Evolutionary conservation across 2,888 invertebrate species (phyloP).

Genomic region (Trissoscelio sp.): DNA sequence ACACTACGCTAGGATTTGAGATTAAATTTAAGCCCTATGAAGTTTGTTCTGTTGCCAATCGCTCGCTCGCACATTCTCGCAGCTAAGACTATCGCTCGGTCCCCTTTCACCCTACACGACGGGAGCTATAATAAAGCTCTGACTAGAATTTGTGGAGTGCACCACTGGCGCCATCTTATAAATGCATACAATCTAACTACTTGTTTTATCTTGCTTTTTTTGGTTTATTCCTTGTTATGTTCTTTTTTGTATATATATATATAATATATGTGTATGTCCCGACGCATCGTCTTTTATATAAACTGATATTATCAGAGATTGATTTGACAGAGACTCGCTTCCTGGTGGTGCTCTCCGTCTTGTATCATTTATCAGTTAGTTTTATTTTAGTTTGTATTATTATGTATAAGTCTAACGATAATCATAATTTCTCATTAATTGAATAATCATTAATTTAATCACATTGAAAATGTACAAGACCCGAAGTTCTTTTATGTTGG

Average conservation of each 20-base stretch:
- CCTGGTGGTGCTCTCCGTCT: conserved; percentile 45
- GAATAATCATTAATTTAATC: conserved; percentile 69
- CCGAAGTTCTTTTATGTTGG: conserved; percentile 48
- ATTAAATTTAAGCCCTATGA: conserved; percentile 68
- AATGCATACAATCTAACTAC: conserved; percentile 56
- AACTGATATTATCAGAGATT: conserved; percentile 60
- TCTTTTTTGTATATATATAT: conserved; percentile 27
- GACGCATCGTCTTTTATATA: conserved; percentile 54
- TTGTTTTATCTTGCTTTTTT: conserved; percentile 26
- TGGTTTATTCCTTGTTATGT: conserved; percentile 8
- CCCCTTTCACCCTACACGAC: conserved; percentile 53
- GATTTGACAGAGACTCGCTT: conserved; percentile 48
- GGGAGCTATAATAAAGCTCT: conserved; percentile 64
- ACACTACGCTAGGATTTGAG: conserved; percentile 70
- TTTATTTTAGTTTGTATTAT: conserved; percentile 49
- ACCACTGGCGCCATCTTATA: conserved; percentile 63
- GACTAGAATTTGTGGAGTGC: conserved; percentile 69
- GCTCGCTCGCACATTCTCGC: conserved; percentile 42
- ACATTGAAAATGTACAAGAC: conserved; percentile 73
- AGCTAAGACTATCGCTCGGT: conserved; percentile 47
- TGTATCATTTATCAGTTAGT: conserved; percentile 30
- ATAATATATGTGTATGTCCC: conserved; percentile 34
- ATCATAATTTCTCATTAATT: conserved; percentile 57
- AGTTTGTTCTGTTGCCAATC: conserved; percentile 44
- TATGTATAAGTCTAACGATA: conserved; percentile 64